A percentile compares a stretch with the other conserved stretches of the same genome.
phyloP scores from a whole-genome alignment of 2,888 invertebrate species.

The Branchellion lobata region DNA sequence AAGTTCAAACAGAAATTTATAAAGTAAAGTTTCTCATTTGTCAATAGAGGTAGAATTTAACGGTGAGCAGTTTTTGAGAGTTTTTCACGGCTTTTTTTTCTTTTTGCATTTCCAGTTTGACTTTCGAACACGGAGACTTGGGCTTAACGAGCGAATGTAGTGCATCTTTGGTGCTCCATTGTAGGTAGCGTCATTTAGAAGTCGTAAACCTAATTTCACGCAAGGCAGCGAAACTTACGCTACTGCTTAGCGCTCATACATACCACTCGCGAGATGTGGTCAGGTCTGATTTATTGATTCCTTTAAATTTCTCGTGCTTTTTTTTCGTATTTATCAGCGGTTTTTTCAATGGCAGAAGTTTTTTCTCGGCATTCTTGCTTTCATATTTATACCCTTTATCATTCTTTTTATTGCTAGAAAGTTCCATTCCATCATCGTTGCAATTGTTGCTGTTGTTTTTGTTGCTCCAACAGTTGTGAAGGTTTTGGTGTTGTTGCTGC shows the following conservation, averaged over 20 bases:
- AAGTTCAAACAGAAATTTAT: no score
- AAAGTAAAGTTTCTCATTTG: no score
- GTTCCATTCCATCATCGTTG: not conserved
- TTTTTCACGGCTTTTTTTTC: no score
- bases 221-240: not conserved
- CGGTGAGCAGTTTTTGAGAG: no score
- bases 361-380: not conserved
- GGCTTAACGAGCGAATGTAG: no score
- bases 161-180: no score
- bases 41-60: no score
- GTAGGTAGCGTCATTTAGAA: constrained; percentile 16
- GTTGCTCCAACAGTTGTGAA: not conserved
- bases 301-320: not conserved
- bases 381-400: not conserved
- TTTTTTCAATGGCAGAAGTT: not conserved
- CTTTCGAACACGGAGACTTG: no score
- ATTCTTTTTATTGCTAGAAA: not conserved
- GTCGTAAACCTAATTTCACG: constrained; percentile 15
- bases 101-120: no score
- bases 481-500: not conserved
- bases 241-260: constrained; percentile 17
- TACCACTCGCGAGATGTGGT: constrained; percentile 39
- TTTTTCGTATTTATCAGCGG: not conserved
- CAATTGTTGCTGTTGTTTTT: not conserved
- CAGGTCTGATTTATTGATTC: constrained; percentile 4